Conservation (phyloP, 2,113 vertebrate species). For the Addax nasomaculatus region DNA sequence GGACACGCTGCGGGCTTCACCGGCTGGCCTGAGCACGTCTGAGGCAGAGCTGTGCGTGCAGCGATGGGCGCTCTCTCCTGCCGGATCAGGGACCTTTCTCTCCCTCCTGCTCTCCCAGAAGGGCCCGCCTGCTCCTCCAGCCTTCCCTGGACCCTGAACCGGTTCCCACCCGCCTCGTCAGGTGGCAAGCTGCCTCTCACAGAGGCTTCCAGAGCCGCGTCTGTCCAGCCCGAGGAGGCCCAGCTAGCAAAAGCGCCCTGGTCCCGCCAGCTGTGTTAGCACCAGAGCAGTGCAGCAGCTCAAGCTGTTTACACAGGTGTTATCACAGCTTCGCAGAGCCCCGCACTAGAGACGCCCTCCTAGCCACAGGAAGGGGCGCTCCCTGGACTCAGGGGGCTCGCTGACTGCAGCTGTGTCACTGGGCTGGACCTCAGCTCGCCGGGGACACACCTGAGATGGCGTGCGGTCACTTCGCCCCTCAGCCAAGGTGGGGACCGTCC, state of each 20-base stretch:
- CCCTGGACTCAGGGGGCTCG: neutral
- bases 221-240: accelerated
- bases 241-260: accelerated
- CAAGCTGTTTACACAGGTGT: neutral
- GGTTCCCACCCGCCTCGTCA: neutral
- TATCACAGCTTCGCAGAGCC: neutral
- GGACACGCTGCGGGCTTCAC: neutral
- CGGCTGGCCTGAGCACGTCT: accelerated
- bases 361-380: too few relatives aligned
- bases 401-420: neutral
- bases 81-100: neutral
- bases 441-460: accelerated
- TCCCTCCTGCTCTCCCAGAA: neutral
- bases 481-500: accelerated
- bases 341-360: neutral
- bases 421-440: neutral
- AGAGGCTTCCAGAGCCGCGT: neutral
- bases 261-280: neutral
- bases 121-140: neutral
- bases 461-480: accelerated
- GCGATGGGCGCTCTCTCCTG: neutral
- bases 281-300: neutral
- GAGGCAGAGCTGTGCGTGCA: accelerated
- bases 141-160: neutral
- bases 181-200: neutral